Evolutionary conservation across 2,797 vertebrate genomes (phyloP).

Genomic region (Protosalanx chinensis): DNA sequence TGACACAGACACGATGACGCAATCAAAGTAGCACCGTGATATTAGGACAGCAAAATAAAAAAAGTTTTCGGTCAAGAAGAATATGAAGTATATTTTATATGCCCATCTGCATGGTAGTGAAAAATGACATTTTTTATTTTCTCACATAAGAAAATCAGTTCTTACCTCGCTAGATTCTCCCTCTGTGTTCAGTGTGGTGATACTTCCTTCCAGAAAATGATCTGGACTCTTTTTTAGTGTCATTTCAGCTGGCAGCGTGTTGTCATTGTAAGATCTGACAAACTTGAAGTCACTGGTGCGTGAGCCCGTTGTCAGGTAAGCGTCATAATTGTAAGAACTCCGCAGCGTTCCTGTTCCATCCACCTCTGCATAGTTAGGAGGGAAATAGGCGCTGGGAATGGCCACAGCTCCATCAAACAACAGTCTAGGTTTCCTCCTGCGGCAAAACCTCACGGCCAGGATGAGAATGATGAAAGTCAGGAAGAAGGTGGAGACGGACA

Average conservation of each 20-base stretch:
- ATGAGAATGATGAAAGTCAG: constrained; percentile 30
- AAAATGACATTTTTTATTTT: no score
- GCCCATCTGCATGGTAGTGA: no score
- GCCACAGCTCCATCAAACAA: constrained; percentile 43
- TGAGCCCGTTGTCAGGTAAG: constrained; percentile 61
- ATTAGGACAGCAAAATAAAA: neutral
- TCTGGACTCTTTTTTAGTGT: constrained; percentile 8
- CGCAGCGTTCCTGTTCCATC: constrained; percentile 52
- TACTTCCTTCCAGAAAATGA: neutral
- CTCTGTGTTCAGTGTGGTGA: neutral
- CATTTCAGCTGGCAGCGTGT: constrained; percentile 31
- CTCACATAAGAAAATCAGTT: neutral
- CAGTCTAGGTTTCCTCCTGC: constrained; percentile 38
- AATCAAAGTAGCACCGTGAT: neutral
- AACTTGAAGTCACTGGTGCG: constrained; percentile 64
- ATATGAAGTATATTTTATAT: no score
- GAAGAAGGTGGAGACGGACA: constrained; percentile 43
- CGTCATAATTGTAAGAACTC: constrained; percentile 56
- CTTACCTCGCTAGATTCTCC: constrained; percentile 11
- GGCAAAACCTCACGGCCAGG: constrained; percentile 31
- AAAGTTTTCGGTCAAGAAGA: no score
- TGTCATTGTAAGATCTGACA: constrained; percentile 39
- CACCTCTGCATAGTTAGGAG: constrained; percentile 44
- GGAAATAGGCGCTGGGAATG: constrained; percentile 44
- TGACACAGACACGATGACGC: neutral